These are phyloP conservation scores for Acrocephalus kingi DNA, from an alignment of 2,113 vertebrate genomes.

Conservation along the genomic window DNA sequence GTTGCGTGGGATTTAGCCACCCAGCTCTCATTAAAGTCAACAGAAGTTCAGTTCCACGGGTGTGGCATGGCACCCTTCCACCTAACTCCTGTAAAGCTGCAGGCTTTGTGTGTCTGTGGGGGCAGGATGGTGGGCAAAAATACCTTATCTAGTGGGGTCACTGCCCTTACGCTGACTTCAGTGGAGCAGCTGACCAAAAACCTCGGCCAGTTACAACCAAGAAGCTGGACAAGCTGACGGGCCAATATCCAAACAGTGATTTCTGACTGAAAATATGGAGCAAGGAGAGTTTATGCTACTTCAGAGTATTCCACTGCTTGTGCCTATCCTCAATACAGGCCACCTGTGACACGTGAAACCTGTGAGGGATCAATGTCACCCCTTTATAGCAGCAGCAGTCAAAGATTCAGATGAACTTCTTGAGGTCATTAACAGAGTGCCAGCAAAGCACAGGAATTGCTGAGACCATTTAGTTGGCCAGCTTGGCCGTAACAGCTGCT, in stretches of 20 bases:
- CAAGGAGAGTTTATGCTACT: background rate
- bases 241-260: background rate
- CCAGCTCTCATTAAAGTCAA: background rate
- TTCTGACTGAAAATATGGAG: background rate
- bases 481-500: background rate
- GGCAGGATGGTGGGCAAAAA: background rate
- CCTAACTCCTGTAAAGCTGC: background rate
- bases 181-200: background rate
- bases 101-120: background rate
- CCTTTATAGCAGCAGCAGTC: background rate
- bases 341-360: background rate
- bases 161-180: background rate
- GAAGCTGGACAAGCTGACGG: background rate
- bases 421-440: background rate
- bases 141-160: background rate
- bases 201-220: background rate
- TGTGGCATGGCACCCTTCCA: slow-evolving; percentile 13
- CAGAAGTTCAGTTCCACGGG: slow-evolving; percentile 21
- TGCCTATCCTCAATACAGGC: background rate
- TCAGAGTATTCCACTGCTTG: background rate
- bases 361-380: background rate
- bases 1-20: background rate
- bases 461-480: background rate
- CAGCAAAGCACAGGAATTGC: background rate
- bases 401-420: background rate